Percentiles rank a stretch among this genome's conserved stretches.
These are phyloP conservation scores for Laothoe populi DNA, from an alignment of 2,888 invertebrate genomes.

Conservation along the genomic window DNA sequence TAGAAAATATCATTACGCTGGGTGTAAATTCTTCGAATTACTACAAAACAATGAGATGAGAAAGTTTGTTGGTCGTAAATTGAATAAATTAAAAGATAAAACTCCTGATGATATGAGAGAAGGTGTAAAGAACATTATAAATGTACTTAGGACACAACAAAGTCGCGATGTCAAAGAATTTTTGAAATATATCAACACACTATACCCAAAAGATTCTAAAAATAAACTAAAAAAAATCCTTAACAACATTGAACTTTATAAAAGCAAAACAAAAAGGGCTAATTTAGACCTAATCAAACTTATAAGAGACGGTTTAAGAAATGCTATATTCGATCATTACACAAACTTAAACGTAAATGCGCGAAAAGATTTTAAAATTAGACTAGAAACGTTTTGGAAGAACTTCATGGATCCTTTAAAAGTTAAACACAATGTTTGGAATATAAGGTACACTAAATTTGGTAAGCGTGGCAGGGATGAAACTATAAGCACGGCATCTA, in stretches of 20 bases:
- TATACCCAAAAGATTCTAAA: constrained; percentile 45
- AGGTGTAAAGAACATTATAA: constrained; percentile 36
- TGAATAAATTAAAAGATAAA: constrained; percentile 40
- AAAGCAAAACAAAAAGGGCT: constrained; percentile 38
- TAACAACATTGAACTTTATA: constrained; percentile 45
- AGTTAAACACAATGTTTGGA: constrained; percentile 25
- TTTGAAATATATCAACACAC: constrained; percentile 50
- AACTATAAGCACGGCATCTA: not conserved
- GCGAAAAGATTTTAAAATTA: constrained; percentile 42
- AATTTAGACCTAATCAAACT: constrained; percentile 42
- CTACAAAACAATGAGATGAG: constrained; percentile 38
- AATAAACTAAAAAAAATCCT: constrained; percentile 44
- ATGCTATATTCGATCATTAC: constrained; percentile 55
- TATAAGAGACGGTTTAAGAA: constrained; percentile 45
- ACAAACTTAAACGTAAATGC: constrained; percentile 44
- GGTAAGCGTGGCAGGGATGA: constrained; percentile 12
- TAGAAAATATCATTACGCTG: constrained; percentile 47
- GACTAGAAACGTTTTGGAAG: constrained; percentile 40
- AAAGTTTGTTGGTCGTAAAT: constrained; percentile 40
- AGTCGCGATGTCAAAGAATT: constrained; percentile 36
- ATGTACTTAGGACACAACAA: constrained; percentile 31
- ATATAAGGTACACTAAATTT: constrained; percentile 25
- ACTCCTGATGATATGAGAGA: constrained; percentile 40
- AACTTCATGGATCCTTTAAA: constrained; percentile 27
- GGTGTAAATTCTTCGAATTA: constrained; percentile 40